Base-by-base conservation (phyloP, 2,888 invertebrate species). In the Unio delphinus region DNA sequence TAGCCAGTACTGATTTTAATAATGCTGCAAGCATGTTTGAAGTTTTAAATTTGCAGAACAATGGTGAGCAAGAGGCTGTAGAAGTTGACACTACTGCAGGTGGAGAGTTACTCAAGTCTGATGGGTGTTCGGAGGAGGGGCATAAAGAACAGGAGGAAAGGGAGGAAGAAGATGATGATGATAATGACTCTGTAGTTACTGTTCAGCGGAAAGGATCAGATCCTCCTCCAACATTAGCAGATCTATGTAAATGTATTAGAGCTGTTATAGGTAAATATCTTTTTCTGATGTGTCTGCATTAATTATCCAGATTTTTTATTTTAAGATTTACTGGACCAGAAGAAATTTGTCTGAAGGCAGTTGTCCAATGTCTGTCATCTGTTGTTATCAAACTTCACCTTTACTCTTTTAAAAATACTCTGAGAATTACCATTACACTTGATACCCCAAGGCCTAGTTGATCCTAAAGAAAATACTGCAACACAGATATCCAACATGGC, bases 231-330 rank as follows among this genome's bases (percentile, higher is more conserved):
- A 76, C 81, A 5, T 64, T 84, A 17, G 66, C 70, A 68, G 83
- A 84, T 20, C 68, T 86, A 55, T 78, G 83, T 64, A 83, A 82
- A 61, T 84, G 84, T 59, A 77, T 89, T 30, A 85, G 83, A 70
- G 85, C 85, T 58, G 76, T 89, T 66, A 81, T 89, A 76, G 89
- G 89, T 88, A 75, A 73, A 80, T 68, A 55, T 45, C 64, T 11
- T 23, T 55, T 28, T 20, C 15, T 60, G 34, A 23, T 56, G 28
- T 23, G 6, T 20, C 5, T 28, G 5, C 17, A 6, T 17, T 26
- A 30, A 17, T 23, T 60, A 17, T 18, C 18, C 20, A 23, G 8
- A 60, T 23, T 30, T 23, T 5, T 60, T 1, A 34, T 34, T 34
- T 34, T 34, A 5, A 45, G 45, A 8, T 45, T 11, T 45, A 45